A percentile compares a stretch with the other conserved stretches of the same genome.
Conservation (phyloP, 2,797 vertebrate species). For the Oceanodroma leucorhoa region DNA sequence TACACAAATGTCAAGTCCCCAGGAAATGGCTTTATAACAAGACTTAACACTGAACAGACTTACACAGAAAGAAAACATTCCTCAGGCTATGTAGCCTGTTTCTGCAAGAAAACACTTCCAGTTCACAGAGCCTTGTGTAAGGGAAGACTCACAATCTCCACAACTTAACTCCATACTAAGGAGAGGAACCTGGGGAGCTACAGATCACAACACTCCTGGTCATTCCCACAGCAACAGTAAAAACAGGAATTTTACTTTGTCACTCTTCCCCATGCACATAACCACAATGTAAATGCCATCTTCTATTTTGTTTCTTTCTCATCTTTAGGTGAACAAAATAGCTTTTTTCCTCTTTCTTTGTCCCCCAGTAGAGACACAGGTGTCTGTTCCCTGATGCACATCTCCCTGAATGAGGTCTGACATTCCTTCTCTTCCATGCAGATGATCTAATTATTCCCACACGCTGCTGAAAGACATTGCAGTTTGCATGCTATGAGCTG, state of each 20-base stretch:
- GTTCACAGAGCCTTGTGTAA: not conserved
- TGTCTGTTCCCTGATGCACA: not conserved
- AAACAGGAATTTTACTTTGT: not conserved
- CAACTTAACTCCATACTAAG: not conserved
- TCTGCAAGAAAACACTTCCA: not conserved
- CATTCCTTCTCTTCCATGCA: not conserved
- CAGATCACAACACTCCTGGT: not conserved
- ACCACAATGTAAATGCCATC: not conserved
- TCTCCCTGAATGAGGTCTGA: constrained; percentile 23
- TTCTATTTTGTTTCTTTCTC: not conserved
- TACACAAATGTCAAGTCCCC: not conserved
- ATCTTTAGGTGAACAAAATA: not conserved
- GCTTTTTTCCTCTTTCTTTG: not conserved
- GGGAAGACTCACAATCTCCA: not conserved
- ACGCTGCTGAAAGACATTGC: not conserved
- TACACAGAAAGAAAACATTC: not conserved
- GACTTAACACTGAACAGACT: not conserved
- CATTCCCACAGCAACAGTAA: not conserved
- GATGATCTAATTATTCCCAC: constrained; percentile 33
- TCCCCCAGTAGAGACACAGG: not conserved
- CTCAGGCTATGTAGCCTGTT: not conserved
- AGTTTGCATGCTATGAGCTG: not conserved
- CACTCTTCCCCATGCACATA: not conserved
- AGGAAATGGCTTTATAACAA: not conserved
- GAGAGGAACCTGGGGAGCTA: not conserved